Evolutionary conservation across 2,113 vertebrate species (phyloP), one percentile per base, ranked within the genome.

Genomic region (Taurulus bubalis): DNA sequence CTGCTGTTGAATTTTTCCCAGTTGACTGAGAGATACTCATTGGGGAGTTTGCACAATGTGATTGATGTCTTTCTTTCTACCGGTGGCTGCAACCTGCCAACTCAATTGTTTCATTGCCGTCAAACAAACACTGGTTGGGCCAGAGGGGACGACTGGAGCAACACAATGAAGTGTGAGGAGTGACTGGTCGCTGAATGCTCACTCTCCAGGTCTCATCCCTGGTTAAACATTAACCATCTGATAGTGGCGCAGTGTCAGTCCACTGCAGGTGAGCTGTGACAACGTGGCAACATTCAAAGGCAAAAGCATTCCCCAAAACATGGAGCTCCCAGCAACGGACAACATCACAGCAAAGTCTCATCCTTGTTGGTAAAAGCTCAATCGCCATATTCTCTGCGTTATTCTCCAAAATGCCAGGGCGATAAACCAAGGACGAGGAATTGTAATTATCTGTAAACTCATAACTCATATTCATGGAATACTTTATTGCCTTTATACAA

Each of bases 31-130:
- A 75, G 67, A 70, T 20, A 72, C 4, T 30, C 8, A 72, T 34
- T 80, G 79, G 82, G 34, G 78, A 82, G 76, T 88, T 84, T 90
- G 72, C 73, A 85, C 77, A 82, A 60, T 53, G 20, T 87, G 89
- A 92, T 85, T 86, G 89, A 90, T 90, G 81, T 79, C 79, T 89
- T 90, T 91, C 82, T 89, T 83, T 93, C 85, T 80, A 80, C 59
- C 82, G 62, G 68, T 74, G 67, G 58, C 85, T 88, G 75, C 82
- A 75, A 77, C 79, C 77, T 85, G 53, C 77, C 68, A 69, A 10
- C 60, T 65, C 65, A 79, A 79, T 81, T 90, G 83, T 91, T 82
- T 84, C 22, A 70, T 87, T 83, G 53, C 75, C 81, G 88, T 75
- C 82, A 86, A 91, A 85, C 75, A 87, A 86, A 82, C 78, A 90